phyloP scores from a whole-genome alignment of 2,888 invertebrate species.

The Plebejus melissa region DNA sequence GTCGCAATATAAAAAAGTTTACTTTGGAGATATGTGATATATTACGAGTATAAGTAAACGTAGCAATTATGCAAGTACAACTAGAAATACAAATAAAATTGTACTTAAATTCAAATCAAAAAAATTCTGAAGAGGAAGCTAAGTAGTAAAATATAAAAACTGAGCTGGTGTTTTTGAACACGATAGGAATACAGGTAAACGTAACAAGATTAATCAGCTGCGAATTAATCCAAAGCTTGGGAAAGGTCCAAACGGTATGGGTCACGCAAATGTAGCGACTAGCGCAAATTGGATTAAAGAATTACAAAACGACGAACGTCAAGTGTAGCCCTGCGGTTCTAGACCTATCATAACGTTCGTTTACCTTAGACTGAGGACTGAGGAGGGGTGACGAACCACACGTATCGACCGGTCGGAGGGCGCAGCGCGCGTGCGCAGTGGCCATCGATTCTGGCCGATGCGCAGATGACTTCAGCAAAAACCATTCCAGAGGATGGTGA shows the following conservation, averaged over 20 bases:
- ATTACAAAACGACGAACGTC: background rate
- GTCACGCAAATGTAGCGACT: slow-evolving; percentile 5
- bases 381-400: slow-evolving; percentile 55
- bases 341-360: slow-evolving; percentile 75
- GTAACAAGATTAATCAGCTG: background rate
- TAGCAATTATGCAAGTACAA: background rate
- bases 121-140: background rate
- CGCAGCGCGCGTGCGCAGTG: slow-evolving; percentile 49
- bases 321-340: slow-evolving; percentile 36
- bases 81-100: background rate
- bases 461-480: slow-evolving; percentile 27
- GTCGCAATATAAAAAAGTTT: too few species aligned
- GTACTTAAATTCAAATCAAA: background rate
- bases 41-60: too few species aligned
- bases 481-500: slow-evolving; percentile 16
- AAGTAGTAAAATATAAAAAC: too few species aligned
- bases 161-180: too few species aligned
- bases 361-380: slow-evolving; percentile 55
- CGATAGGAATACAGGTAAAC: background rate
- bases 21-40: too few species aligned
- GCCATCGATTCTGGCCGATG: slow-evolving; percentile 46
- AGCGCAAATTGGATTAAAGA: background rate
- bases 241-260: background rate
- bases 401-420: slow-evolving; percentile 47
- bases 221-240: slow-evolving; percentile 1